A percentile compares a stretch with the other conserved stretches of the same genome.
phyloP scores from a whole-genome alignment of 2,797 vertebrate genomes.

The Enteromius radiatus region DNA sequence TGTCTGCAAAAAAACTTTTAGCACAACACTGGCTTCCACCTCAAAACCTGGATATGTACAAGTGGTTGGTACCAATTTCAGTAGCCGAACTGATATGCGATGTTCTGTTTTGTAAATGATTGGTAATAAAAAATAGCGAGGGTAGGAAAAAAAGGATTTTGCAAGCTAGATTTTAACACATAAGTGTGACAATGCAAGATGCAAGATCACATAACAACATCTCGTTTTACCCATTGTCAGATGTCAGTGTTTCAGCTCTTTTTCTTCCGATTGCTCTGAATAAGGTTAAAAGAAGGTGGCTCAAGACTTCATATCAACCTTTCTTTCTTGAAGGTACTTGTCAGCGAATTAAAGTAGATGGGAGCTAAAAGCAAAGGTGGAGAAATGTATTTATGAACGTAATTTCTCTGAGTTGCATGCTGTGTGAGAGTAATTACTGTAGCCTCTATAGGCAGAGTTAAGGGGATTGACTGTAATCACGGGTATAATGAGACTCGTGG shows the following conservation, averaged over 20 bases:
- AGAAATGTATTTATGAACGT: slow-evolving; percentile 39
- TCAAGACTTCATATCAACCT: slow-evolving; percentile 46
- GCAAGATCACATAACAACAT: neutral
- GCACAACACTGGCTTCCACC: too few relatives aligned
- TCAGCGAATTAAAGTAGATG: slow-evolving; percentile 40
- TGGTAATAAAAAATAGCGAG: too few relatives aligned
- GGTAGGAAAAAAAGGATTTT: neutral
- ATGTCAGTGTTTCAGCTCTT: neutral
- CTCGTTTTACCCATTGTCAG: neutral
- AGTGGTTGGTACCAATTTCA: too few relatives aligned
- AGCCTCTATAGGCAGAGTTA: slow-evolving; percentile 50
- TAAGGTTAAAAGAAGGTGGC: slow-evolving; percentile 40
- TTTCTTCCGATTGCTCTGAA: neutral
- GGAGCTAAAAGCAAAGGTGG: slow-evolving; percentile 51
- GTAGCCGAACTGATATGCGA: too few relatives aligned
- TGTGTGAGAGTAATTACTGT: slow-evolving; percentile 57
- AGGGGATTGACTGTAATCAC: slow-evolving; percentile 58
- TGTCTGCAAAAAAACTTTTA: too few relatives aligned
- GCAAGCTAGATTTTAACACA: neutral
- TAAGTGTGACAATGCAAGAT: neutral
- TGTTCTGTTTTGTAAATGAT: too few relatives aligned
- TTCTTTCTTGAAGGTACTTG: slow-evolving; percentile 49
- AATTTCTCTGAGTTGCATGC: slow-evolving; percentile 51
- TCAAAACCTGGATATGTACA: too few relatives aligned
- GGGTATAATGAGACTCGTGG: slow-evolving; percentile 51